Conservation (phyloP, 2,113 vertebrate species). For the Gymnobelideus leadbeateri region DNA sequence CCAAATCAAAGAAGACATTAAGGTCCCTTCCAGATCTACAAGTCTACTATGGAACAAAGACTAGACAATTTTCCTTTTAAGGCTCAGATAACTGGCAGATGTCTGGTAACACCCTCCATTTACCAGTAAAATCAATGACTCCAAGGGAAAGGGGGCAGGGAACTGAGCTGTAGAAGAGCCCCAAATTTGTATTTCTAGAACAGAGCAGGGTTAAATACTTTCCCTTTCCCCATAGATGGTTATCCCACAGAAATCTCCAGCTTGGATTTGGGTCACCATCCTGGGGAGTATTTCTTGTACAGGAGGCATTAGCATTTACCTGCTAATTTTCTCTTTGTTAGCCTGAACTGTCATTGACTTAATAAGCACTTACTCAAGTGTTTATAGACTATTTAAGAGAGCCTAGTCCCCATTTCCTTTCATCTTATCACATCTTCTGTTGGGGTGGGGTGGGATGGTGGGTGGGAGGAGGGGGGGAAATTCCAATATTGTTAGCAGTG, state of each 20-base stretch:
- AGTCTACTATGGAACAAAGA: not conserved
- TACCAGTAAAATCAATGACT: not conserved
- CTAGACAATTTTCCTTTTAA: slow-evolving; percentile 13
- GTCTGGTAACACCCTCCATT: slow-evolving; percentile 13
- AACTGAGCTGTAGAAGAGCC: not conserved
- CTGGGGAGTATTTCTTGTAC: slow-evolving; percentile 57
- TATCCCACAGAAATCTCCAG: slow-evolving; percentile 32
- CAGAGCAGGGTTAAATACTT: slow-evolving; percentile 32
- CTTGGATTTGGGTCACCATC: slow-evolving; percentile 63
- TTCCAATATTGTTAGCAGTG: slow-evolving; percentile 76
- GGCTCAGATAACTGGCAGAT: slow-evolving; percentile 1
- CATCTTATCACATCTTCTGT: slow-evolving; percentile 77
- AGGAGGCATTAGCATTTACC: slow-evolving; percentile 58
- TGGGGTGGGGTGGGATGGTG: slow-evolving; percentile 24
- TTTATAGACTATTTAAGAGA: slow-evolving; percentile 71
- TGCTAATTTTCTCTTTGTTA: slow-evolving; percentile 63
- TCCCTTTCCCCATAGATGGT: slow-evolving; percentile 60
- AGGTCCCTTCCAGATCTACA: not conserved
- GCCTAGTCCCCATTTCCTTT: slow-evolving; percentile 56
- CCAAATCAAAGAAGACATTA: not conserved
- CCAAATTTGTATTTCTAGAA: slow-evolving; percentile 25
- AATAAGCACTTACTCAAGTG: slow-evolving; percentile 70
- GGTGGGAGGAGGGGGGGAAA: slow-evolving; percentile 46
- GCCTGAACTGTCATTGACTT: slow-evolving; percentile 47
- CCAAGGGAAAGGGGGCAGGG: slow-evolving; percentile 11